Base-by-base conservation (phyloP, 2,797 vertebrate genomes). In the Typhlichthys eigenmanni region DNA sequence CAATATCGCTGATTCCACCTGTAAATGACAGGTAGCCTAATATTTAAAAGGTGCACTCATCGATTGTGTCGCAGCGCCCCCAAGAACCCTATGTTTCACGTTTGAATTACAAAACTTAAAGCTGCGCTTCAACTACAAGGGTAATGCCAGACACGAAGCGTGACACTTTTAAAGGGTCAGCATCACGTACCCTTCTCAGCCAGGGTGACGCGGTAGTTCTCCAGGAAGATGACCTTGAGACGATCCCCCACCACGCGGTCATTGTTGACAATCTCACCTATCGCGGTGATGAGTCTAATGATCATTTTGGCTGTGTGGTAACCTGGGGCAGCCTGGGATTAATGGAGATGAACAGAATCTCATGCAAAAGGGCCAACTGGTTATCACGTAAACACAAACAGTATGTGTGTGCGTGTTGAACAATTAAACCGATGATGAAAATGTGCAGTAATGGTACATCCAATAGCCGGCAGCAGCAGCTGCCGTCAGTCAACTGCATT, bases 301-400 rank as follows among this genome's bases (percentile, higher is more conserved):
- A 97, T 95, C 93, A 95, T 95, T 87, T 97, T 97, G 59, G 95
- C 95, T 45, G 95, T 94, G 90, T 97, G 95, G 83, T 97, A 97
- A 17, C 95, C 95, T 0, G 95, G 95, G 55, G 95, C 95, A 0
- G 96, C 96, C 96, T 97, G 80, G 13, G 55, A 69, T 19, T 2
- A 49, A 10, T 65, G 5, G 19, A 54, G 49, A 68, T 8, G 56
- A 60, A 9, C 11, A 53, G 32, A 52, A 19, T 29, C 55, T 45
- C 4, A 34, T 38, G 50, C 13, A 53, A 1, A 43, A 43, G 38
- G 9, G 38, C 38, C 38, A 7, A 43, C 38, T 43, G 38, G 38
- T 9, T 43, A 43, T 43, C 8, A 43, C 9, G 38, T 43, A 43
- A 43, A 43, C 38, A 43, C 38, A 7, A 43, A 9, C 38, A 43